Conservation (phyloP, 2,888 invertebrate species). For the Stomorhina lunata region DNA sequence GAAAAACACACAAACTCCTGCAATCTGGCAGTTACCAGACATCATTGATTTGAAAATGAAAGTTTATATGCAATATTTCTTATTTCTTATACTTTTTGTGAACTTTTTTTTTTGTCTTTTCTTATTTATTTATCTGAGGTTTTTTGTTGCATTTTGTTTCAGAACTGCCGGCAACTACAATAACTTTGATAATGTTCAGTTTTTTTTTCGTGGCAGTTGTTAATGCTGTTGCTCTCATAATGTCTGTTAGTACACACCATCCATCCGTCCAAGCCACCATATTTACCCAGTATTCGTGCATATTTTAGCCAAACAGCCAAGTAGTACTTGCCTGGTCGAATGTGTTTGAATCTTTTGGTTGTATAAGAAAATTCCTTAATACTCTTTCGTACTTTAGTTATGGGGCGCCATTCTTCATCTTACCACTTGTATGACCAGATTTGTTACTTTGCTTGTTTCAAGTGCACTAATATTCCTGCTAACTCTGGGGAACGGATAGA, state of each 20-base stretch:
- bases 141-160: conserved; percentile 29
- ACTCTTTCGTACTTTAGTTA: conserved; percentile 43
- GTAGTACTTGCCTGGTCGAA: background rate
- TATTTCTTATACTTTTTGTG: background rate
- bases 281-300: no score
- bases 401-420: conserved; percentile 62
- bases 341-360: conserved; percentile 29
- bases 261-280: background rate
- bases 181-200: conserved; percentile 47
- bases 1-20: conserved; percentile 1
- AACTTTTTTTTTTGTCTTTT: background rate
- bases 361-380: conserved; percentile 49
- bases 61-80: conserved; percentile 53
- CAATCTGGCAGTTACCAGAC: conserved; percentile 56
- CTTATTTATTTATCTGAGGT: background rate
- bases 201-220: conserved; percentile 15
- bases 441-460: conserved; percentile 52
- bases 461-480: conserved; percentile 33
- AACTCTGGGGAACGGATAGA: background rate
- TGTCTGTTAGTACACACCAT: conserved; percentile 8
- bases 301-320: background rate
- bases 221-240: conserved; percentile 41
- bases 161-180: conserved; percentile 61
- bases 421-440: conserved; percentile 63
- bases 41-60: conserved; percentile 66